Conservation (phyloP, 2,888 invertebrate species). For the Eucriotettix oculatus region DNA sequence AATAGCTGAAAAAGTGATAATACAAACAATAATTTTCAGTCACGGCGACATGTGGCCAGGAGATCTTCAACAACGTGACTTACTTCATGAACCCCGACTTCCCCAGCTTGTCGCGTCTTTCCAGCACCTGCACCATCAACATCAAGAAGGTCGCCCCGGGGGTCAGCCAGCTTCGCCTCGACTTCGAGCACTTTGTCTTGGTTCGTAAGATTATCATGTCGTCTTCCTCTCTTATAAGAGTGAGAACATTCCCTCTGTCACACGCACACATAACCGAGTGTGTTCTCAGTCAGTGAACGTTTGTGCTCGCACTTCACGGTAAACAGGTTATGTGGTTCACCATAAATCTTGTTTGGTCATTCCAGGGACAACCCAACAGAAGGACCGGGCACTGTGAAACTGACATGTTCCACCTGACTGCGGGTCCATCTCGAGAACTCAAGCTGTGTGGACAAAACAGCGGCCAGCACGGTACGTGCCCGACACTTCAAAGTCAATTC, state of each 20-base stretch:
- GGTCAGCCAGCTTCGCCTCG: conserved; percentile 66
- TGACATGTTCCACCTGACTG: conserved; percentile 41
- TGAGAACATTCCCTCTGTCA: too few relatives aligned
- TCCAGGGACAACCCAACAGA: conserved; percentile 66
- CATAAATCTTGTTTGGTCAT: conserved; percentile 8
- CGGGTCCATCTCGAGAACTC: conserved; percentile 39
- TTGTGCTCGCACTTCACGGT: too few relatives aligned
- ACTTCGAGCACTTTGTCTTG: conserved; percentile 68
- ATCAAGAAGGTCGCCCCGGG: conserved; percentile 61
- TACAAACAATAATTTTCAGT: conserved; percentile 31
- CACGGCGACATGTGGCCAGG: conserved; percentile 53
- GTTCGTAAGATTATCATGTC: conserved; percentile 37
- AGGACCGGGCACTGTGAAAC: conserved; percentile 63
- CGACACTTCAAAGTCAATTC: neutral
- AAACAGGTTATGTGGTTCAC: too few relatives aligned
- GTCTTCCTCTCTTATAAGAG: too few relatives aligned
- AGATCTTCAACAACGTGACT: conserved; percentile 59
- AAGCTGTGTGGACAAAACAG: conserved; percentile 66
- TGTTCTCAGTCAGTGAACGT: too few relatives aligned
- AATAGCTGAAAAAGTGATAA: too few relatives aligned
- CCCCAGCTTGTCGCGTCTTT: conserved; percentile 50
- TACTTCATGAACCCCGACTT: conserved; percentile 70
- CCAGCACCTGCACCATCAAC: conserved; percentile 44
- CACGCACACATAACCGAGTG: too few relatives aligned
- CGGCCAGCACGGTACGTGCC: conserved; percentile 57